phyloP scores from a whole-genome alignment of 2,113 vertebrate species.

The Gobiocypris rarus region DNA sequence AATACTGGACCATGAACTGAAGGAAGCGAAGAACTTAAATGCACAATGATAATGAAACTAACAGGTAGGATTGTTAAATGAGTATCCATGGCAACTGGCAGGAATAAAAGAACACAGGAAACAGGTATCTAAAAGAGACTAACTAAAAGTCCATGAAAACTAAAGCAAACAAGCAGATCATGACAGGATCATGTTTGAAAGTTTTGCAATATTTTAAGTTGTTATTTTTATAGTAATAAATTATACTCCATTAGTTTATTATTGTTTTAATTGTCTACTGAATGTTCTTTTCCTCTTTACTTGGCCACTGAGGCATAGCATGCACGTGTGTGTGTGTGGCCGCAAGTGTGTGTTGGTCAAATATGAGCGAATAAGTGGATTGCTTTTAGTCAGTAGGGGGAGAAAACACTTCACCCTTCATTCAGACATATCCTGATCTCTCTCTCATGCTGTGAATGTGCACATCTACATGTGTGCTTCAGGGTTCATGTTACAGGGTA shows the following conservation, averaged over 20 bases:
- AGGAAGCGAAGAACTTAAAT: too few species aligned
- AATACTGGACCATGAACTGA: too few species aligned
- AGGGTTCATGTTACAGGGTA: conserved; percentile 10
- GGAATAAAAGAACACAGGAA: too few species aligned
- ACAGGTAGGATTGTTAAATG: too few species aligned
- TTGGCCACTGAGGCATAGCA: conserved; percentile 48
- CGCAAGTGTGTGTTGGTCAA: conserved; percentile 38
- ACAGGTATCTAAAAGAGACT: too few species aligned
- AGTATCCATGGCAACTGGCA: too few species aligned
- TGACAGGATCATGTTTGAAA: too few species aligned
- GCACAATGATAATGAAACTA: too few species aligned
- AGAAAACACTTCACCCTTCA: conserved; percentile 68
- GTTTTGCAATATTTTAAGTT: too few species aligned
- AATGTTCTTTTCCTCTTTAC: conserved; percentile 25
- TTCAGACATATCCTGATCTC: conserved; percentile 41
- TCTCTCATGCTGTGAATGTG: conserved; percentile 26
- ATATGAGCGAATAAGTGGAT: conserved; percentile 56
- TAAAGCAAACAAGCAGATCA: too few species aligned
- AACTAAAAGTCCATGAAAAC: too few species aligned
- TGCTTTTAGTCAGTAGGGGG: conserved; percentile 68
- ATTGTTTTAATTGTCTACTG: conserved; percentile 49
- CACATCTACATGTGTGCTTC: background rate
- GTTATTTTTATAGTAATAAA: conserved; percentile 46
- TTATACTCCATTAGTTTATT: conserved; percentile 30
- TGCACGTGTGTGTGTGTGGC: conserved; percentile 22